A percentile compares a stretch with the other conserved stretches of the same genome.
Evolutionary conservation across 2,888 invertebrate genomes (phyloP).

Genomic region (Nowickia ferox): DNA sequence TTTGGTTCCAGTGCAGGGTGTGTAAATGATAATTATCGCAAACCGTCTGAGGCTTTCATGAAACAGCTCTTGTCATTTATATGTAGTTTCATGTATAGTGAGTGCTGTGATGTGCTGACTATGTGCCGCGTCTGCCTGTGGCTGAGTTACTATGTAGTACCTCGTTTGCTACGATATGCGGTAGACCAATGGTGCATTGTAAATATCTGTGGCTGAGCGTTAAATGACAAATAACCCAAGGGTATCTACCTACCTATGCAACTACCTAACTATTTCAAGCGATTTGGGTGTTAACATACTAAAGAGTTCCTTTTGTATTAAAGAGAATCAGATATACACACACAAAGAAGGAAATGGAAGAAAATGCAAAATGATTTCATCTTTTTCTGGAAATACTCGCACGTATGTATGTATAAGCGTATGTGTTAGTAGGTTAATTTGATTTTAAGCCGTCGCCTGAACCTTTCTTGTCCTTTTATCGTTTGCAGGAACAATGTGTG

Average conservation of each 20-base stretch:
- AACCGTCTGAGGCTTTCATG: constrained; percentile 17
- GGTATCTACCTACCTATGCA: background rate
- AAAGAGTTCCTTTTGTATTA: constrained; percentile 51
- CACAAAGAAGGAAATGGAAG: background rate
- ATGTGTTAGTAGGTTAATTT: constrained; percentile 11
- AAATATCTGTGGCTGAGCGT: constrained; percentile 51
- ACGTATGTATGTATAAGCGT: background rate
- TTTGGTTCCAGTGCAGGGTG: constrained; percentile 24
- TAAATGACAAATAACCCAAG: constrained; percentile 61
- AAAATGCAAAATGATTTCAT: background rate
- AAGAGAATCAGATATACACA: background rate
- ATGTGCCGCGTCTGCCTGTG: background rate
- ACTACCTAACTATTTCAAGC: too few relatives aligned
- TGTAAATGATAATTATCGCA: constrained; percentile 51
- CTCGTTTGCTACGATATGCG: constrained; percentile 54
- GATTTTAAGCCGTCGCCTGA: constrained; percentile 44
- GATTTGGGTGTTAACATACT: constrained; percentile 66
- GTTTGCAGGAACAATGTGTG: constrained; percentile 35
- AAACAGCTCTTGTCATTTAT: constrained; percentile 58
- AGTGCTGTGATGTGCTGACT: background rate
- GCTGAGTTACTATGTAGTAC: background rate
- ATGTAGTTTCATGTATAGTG: background rate
- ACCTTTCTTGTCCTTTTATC: constrained; percentile 16
- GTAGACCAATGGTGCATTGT: constrained; percentile 72
- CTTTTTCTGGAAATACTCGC: background rate